Evolutionary conservation across 2,888 invertebrate species (phyloP), one percentile per base, ranked within the genome.

Genomic region (Stramonita haemastoma): DNA sequence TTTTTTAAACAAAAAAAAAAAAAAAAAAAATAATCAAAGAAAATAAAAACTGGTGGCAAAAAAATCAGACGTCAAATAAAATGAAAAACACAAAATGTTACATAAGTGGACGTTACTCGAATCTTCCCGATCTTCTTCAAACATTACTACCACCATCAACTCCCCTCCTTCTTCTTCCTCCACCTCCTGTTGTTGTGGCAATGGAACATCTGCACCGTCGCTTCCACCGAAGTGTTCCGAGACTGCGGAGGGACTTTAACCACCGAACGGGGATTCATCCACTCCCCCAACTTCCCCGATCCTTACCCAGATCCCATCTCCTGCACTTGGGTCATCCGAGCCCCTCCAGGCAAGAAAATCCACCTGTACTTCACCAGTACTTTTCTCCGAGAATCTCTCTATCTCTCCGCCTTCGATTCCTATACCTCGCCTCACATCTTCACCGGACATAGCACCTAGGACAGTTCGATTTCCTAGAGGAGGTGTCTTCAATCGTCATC

Each of bases 311-410:
- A 98, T 83, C 98, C 98, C 32, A 97, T 98, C 91, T 97, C 97
- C 93, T 98, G 98, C 96, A 97, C 97, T 93, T 98, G 98, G 98
- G 97, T 98, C 90, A 98, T 98, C 95, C 98, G 98, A 94, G 97
- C 98, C n/a, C 95, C 95, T 0, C 92, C 93, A 0, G 94, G 93
- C 32, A 93, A 95, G 60, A 97, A 97, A 91, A 98, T 98, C 94
- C 97, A 98, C 92, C 97, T 98, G 92, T 98, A 98, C 95, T 97
- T 98, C 93, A 98, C 98, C 98, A 98, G 95, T 97, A 98, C 93
- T 98, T 98, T n/a, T 96, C 97, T 98, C 91, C 92, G 94, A 57
- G 94, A 94, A 77, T 92, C 92, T 19, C 92, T 95, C 87, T 91
- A 92, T 70, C 90, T 95, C 36, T 90, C 93, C 5, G 95, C 95